Evolutionary conservation across 37 sponge, comb jelly and placozoan species (phyloP).

Genomic region (Hormiphora californensis): DNA sequence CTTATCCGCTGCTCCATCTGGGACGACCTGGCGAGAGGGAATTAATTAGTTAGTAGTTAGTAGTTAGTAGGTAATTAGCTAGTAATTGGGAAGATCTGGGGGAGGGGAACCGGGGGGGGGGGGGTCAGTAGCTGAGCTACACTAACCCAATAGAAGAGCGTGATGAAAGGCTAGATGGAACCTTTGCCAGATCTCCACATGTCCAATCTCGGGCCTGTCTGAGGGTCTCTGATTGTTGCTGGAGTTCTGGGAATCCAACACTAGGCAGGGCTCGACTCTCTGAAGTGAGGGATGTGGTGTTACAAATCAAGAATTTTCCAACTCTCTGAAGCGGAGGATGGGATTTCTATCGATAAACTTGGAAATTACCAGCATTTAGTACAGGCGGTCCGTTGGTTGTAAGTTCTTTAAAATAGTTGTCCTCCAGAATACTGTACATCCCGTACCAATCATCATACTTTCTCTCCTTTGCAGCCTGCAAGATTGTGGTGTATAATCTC

Average conservation of each 20-base stretch:
- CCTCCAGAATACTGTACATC: slow-evolving; percentile 31
- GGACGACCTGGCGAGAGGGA: neutral
- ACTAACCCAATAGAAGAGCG: slow-evolving; percentile 5
- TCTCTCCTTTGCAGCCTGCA: slow-evolving; percentile 25
- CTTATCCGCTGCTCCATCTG: slow-evolving; percentile 23
- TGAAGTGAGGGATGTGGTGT: neutral
- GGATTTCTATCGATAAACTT: neutral
- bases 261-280: slow-evolving; percentile 19
- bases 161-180: slow-evolving; percentile 24
- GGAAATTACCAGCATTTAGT: neutral
- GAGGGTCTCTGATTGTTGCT: slow-evolving; percentile 23
- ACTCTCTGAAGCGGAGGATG: no score
- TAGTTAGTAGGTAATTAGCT: no score
- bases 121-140: no score
- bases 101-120: no score
- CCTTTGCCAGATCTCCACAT: slow-evolving; percentile 32
- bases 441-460: slow-evolving; percentile 46
- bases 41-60: no score
- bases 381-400: neutral
- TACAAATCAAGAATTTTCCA: neutral
- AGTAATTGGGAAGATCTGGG: no score
- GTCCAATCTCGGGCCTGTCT: slow-evolving; percentile 52
- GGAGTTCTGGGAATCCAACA: slow-evolving; percentile 34
- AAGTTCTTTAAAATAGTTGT: slow-evolving; percentile 22
- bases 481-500: neutral